phyloP scores from a whole-genome alignment of 2,113 vertebrate genomes.

The Brachyistius frenatus region DNA sequence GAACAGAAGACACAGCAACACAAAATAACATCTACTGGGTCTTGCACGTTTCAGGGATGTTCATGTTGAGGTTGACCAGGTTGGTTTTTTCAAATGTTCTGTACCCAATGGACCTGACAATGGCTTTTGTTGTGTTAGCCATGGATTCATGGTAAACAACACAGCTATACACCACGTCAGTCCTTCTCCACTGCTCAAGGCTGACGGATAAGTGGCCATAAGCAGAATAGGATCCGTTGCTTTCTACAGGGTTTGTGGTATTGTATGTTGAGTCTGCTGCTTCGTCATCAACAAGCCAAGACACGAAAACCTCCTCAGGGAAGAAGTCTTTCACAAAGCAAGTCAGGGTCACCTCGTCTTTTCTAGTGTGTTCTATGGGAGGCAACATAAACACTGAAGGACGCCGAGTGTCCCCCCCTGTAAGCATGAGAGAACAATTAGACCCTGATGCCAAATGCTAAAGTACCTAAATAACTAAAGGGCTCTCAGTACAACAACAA shows the following conservation, averaged over 20 bases:
- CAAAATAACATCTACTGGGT: conserved; percentile 61
- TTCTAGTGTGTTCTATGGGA: conserved; percentile 69
- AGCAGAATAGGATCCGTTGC: conserved; percentile 52
- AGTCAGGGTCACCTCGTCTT: conserved; percentile 75
- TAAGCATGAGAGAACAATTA: conserved; percentile 73
- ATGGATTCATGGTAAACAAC: conserved; percentile 78
- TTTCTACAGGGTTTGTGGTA: conserved; percentile 66
- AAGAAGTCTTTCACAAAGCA: conserved; percentile 85
- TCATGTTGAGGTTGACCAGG: conserved; percentile 77
- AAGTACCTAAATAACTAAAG: neutral
- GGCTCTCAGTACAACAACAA: neutral
- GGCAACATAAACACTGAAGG: conserved; percentile 80
- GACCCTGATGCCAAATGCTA: neutral
- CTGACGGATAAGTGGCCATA: conserved; percentile 77
- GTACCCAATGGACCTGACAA: conserved; percentile 74
- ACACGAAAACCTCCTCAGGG: conserved; percentile 76
- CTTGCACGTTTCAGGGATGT: conserved; percentile 67
- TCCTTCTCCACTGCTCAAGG: conserved; percentile 42
- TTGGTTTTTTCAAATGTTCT: conserved; percentile 43
- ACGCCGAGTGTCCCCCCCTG: neutral
- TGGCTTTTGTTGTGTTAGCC: conserved; percentile 19
- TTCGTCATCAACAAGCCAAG: conserved; percentile 81
- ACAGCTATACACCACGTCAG: conserved; percentile 70
- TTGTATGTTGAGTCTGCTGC: neutral
- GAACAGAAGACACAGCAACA: conserved; percentile 65